Conservation (phyloP, 2,888 invertebrate species). For the Rotaria macrura region DNA sequence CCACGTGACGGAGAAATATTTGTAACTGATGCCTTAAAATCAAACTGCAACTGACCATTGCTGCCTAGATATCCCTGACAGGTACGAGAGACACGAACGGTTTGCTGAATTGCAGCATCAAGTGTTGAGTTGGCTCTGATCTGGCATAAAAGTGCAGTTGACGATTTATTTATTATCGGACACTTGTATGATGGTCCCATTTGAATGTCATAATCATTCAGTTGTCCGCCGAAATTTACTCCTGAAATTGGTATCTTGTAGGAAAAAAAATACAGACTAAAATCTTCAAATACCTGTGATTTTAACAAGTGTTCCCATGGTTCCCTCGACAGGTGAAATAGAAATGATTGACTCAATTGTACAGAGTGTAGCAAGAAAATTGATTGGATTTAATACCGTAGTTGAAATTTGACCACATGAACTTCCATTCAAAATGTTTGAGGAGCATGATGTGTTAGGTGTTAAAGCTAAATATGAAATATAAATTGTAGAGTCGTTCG, state of each 20-base stretch:
- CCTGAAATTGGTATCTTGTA: background rate
- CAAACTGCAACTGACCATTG: background rate
- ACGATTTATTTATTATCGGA: background rate
- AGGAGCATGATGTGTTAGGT: too few relatives aligned
- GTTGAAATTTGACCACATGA: too few relatives aligned
- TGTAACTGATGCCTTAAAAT: background rate
- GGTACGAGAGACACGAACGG: background rate
- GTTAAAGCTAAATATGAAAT: too few relatives aligned
- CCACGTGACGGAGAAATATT: background rate
- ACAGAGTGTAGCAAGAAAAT: too few relatives aligned
- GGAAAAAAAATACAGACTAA: too few relatives aligned
- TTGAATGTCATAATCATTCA: conserved; percentile 22
- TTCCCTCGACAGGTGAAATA: too few relatives aligned
- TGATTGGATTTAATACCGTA: too few relatives aligned
- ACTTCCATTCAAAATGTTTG: too few relatives aligned
- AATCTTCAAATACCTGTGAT: too few relatives aligned
- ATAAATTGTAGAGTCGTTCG: too few relatives aligned
- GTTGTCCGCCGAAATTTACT: background rate
- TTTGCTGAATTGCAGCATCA: background rate
- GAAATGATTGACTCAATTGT: too few relatives aligned
- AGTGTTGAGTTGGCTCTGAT: background rate
- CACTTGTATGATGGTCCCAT: conserved; percentile 18
- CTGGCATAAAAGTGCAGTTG: background rate
- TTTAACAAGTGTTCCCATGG: too few relatives aligned
- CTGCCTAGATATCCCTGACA: background rate